Conservation (phyloP, 2,888 invertebrate species). For the Machimus atricapillus region DNA sequence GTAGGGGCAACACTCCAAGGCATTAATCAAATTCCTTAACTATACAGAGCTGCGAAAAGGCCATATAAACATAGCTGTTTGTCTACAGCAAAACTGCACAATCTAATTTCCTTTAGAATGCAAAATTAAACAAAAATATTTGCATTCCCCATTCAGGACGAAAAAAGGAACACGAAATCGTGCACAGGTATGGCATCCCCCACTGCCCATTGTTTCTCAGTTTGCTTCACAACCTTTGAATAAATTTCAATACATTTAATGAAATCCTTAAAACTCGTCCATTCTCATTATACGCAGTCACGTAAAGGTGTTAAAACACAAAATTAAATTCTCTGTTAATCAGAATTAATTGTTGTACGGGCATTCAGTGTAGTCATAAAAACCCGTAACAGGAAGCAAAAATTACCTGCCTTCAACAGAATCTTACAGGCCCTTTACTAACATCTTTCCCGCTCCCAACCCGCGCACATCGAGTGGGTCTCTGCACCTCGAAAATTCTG, state of each 20-base stretch:
- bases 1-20: not conserved
- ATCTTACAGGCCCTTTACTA: not conserved
- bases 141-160: not conserved
- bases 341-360: not conserved
- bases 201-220: not conserved
- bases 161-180: not conserved
- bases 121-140: not conserved
- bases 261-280: not conserved
- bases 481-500: not conserved
- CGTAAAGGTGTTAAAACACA: not conserved
- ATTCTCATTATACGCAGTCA: conserved; percentile 9
- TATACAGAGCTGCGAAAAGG: not conserved
- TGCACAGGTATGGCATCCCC: not conserved
- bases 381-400: not conserved
- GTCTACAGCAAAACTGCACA: not conserved
- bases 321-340: conserved; percentile 23
- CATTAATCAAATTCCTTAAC: not conserved
- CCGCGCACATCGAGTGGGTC: not conserved
- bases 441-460: not conserved
- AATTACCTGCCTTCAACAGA: not conserved
- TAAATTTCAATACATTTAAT: conserved; percentile 8
- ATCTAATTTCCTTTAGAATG: not conserved
- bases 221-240: not conserved
- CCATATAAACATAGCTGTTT: not conserved
- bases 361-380: not conserved